Base-by-base conservation (phyloP, 2,888 invertebrate species). In the Agrochola litura region DNA sequence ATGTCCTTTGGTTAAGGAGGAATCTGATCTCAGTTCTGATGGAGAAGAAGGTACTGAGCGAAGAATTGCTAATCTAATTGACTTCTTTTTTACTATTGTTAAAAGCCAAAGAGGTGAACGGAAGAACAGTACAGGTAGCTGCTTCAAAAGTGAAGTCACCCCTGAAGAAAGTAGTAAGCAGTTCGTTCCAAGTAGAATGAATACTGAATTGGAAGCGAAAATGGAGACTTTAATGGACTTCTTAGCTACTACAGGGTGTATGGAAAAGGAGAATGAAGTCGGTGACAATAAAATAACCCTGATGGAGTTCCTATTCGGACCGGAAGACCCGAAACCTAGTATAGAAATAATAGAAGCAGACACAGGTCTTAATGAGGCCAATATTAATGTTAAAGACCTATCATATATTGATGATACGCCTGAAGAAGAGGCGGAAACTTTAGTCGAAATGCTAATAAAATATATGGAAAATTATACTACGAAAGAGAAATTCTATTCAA, bases 181-280 rank as follows among this genome's bases (percentile, higher is more conserved):
- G 52, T 89, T 90, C 25, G 81, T 92, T 43, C 95, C 95, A 0
- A 91, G 90, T 19, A 95, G 93, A 83, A 92, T 95, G 41, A 96
- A 96, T 79, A 92, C 93, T 0, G 96, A 96, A 52, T 89, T 96
- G 72, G 97, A 96, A 83, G 94, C 95, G 52, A 97, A 97, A 86
- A 96, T 97, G 96, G 97, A 97, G 77, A 97, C 97, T 0, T 84
- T 97, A 0, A 96, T 96, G 84, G 97, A 97, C 43, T 97, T 96
- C 79, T 79, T 97, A 84, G 96, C 96, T 0, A 95, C 95, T 0
- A 94, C 95, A 0, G 96, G 96, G 0, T 96, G 96, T 87, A 95
- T 95, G 91, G 95, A 96, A 52, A 92, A 93, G 61, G 92, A 94
- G 4, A 93, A 92, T 19, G 91, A 91, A 16, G 75, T 84, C 1